Conservation (phyloP, 2,888 invertebrate genomes). For the Drosophila nr. fundita region DNA sequence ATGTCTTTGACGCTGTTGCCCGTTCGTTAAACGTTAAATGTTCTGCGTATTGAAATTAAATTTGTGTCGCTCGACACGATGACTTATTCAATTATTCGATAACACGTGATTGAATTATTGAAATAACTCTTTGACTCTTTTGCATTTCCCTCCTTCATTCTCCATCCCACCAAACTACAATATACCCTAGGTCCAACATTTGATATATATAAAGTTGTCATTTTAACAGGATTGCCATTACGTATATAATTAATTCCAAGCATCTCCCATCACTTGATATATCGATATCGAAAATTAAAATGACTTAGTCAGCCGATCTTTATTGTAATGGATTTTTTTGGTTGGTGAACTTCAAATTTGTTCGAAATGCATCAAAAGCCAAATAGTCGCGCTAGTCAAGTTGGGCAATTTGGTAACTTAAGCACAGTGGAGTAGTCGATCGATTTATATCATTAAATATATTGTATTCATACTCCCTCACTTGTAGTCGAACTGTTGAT, state of each 20-base stretch:
- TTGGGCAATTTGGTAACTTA: not conserved
- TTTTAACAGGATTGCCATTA: not conserved
- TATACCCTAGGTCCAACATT: not conserved
- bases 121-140: conserved; percentile 45
- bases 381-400: not conserved
- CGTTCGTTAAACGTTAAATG: conserved; percentile 61
- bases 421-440: not conserved
- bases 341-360: not conserved
- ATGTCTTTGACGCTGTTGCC: conserved; percentile 61
- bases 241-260: not conserved
- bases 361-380: not conserved
- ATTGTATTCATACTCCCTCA: not conserved
- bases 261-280: not conserved
- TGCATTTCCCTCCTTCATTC: not conserved
- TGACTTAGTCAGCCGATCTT: not conserved
- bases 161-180: not conserved
- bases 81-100: conserved; percentile 80
- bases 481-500: not conserved
- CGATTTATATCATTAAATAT: not conserved
- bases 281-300: not conserved
- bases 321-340: too few species aligned
- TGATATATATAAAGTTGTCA: not conserved
- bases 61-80: conserved; percentile 79
- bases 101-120: conserved; percentile 80
- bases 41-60: conserved; percentile 78